Conservation (phyloP, 53 echinoderm and acorn worm species). For the Holothuria leucospilota region DNA sequence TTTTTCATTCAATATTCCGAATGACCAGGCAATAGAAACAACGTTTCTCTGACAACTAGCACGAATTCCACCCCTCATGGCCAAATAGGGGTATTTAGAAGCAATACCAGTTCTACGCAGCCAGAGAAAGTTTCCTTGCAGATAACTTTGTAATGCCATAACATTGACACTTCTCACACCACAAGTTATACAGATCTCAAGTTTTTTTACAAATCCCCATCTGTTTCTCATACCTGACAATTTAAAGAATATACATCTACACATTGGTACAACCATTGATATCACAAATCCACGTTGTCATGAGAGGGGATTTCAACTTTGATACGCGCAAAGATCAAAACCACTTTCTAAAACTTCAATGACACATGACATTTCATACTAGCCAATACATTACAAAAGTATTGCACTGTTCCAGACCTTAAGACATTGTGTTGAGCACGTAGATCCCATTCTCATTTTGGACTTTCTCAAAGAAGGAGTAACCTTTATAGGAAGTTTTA, state of each 20-base stretch:
- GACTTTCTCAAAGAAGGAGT: too few species aligned
- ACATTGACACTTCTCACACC: background rate
- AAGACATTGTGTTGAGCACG: too few species aligned
- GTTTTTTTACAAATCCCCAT: conserved; percentile 1
- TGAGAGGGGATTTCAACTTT: conserved; percentile 52
- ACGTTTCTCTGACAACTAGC: background rate
- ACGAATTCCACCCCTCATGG: conserved; percentile 53
- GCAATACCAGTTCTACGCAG: background rate
- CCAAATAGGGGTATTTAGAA: conserved; percentile 9
- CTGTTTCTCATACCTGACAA: background rate
- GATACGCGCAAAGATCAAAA: background rate
- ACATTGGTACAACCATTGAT: conserved; percentile 20
- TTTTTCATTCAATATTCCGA: too few species aligned
- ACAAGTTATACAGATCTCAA: background rate
- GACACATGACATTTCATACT: too few species aligned
- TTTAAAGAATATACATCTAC: background rate
- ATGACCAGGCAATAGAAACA: background rate
- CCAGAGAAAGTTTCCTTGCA: background rate
- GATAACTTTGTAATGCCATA: background rate
- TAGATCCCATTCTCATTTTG: too few species aligned
- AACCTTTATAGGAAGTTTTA: too few species aligned
- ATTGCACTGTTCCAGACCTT: too few species aligned
- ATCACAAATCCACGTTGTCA: conserved; percentile 9
- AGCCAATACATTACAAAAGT: too few species aligned
- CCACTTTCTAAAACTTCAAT: too few species aligned